A percentile compares a stretch with the other conserved stretches of the same genome.
These are phyloP conservation scores for Eira barbara DNA, from an alignment of 2,113 vertebrate genomes.

Conservation along the genomic window DNA sequence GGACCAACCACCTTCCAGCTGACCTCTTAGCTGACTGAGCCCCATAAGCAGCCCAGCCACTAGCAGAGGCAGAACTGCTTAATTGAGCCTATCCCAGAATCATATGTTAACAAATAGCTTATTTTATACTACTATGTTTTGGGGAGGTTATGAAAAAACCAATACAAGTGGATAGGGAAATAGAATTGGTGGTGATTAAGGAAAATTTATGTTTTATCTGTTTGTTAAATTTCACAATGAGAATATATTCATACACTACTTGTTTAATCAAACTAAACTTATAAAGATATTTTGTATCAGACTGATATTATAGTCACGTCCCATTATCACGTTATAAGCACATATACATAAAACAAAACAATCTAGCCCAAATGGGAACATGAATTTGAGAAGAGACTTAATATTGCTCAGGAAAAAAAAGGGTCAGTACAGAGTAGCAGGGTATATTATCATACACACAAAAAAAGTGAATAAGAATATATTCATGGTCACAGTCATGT, in stretches of 20 bases:
- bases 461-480: background rate
- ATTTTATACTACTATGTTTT: background rate
- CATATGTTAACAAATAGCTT: background rate
- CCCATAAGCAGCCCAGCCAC: background rate
- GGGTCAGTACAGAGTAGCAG: background rate
- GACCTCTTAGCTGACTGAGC: background rate
- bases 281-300: conserved; percentile 44
- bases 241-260: background rate
- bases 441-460: background rate
- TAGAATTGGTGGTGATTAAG: background rate
- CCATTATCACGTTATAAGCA: conserved; percentile 9
- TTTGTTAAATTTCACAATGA: background rate
- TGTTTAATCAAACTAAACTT: conserved; percentile 35
- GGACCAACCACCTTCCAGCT: background rate
- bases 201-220: conserved; percentile 6
- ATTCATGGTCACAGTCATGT: background rate
- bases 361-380: conserved; percentile 31
- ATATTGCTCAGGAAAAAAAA: background rate
- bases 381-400: conserved; percentile 15
- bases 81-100: background rate
- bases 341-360: conserved; percentile 40
- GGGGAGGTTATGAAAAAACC: background rate
- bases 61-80: background rate
- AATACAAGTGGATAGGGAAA: background rate
- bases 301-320: background rate